Evolutionary conservation across 1,140 invertebrate genomes (phyloP), one percentile per base, ranked within the genome.

Genomic region (Charaxes varanes): DNA sequence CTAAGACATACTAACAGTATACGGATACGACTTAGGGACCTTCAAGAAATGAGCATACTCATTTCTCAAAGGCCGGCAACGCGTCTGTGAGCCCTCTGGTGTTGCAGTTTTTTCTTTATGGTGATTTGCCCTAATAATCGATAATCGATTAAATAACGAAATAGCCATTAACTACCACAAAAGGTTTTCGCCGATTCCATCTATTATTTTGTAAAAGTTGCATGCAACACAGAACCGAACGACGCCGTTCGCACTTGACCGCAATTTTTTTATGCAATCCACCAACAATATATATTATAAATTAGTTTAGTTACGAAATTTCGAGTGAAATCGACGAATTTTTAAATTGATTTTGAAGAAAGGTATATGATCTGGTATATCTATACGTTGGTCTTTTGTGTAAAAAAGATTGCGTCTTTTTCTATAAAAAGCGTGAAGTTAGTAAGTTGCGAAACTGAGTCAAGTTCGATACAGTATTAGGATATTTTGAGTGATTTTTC

Each of bases 231-330:
- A 23, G 42, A 50, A 36, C 11, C 26, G 53, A 56, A 37, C 40
- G 10, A 28, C 17, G 28, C 21, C 26, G 14, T 33, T 51, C 54
- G 41, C 47, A 49, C 60, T 61, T 65, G 47, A 41, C 61, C 51
- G 44, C 32, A 34, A 31, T 43, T 51, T 63, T 62, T 69, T 68
- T 66, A 37, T 42, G 23, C 53, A 67, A 72, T 64, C 62, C 60
- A 63, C 55, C 62, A 47, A 55, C 44, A 70, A 58, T 47, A 46
- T 57, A 61, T 65, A 60, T 65, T 59, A 62, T 62, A 58, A 55
- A 80, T 74, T 76, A 77, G 69, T 61, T 65, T 42, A 17, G 63
- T 81, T 76, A 66, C 67, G 73, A 77, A 81, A 78, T 74, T 78
- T 63, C 8, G 2, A 33, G 61, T 59, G 71, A 78, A 81, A 78